A percentile compares a stretch with the other conserved stretches of the same genome.
These are phyloP conservation scores for Dolomedes plantarius DNA, from an alignment of 2,888 invertebrate species.

Conservation along the genomic window DNA sequence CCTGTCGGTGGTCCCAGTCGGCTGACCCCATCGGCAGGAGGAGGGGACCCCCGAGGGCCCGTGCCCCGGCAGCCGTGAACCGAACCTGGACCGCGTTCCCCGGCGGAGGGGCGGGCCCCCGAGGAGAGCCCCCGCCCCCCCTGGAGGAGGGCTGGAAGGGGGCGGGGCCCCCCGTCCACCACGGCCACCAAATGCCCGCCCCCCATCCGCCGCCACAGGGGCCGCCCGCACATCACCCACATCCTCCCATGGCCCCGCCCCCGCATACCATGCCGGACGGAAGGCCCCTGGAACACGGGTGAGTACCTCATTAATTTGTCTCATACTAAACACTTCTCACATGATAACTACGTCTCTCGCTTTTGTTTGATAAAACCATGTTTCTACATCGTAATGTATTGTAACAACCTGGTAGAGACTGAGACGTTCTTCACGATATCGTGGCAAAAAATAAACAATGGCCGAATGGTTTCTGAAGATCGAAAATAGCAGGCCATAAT, in stretches of 20 bases:
- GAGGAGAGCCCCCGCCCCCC: conserved; percentile 59
- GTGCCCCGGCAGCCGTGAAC: conserved; percentile 67
- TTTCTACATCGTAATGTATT: too few relatives aligned
- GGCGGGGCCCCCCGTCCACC: conserved; percentile 68
- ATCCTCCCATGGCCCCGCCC: conserved; percentile 47
- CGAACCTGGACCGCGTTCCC: conserved; percentile 68
- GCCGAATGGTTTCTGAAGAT: too few relatives aligned
- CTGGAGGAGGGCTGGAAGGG: conserved; percentile 70
- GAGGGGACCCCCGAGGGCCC: conserved; percentile 76
- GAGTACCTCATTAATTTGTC: conserved; percentile 18
- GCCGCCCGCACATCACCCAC: conserved; percentile 37
- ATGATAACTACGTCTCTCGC: too few relatives aligned
- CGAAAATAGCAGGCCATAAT: too few relatives aligned
- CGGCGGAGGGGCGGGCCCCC: conserved; percentile 61
- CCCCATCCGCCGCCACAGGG: conserved; percentile 59
- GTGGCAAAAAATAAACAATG: too few relatives aligned
- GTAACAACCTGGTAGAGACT: too few relatives aligned
- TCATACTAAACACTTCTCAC: too few relatives aligned
- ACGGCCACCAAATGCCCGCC: conserved; percentile 63
- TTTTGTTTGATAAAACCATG: too few relatives aligned
- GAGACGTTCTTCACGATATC: too few relatives aligned
- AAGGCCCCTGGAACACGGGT: conserved; percentile 70
- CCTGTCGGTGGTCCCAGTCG: conserved; percentile 32
- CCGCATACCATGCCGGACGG: conserved; percentile 71
- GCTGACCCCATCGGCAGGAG: conserved; percentile 60